A percentile compares a stretch with the other conserved stretches of the same genome.
phyloP scores from a whole-genome alignment of 2,888 invertebrate genomes.

The Macaria liturata region DNA sequence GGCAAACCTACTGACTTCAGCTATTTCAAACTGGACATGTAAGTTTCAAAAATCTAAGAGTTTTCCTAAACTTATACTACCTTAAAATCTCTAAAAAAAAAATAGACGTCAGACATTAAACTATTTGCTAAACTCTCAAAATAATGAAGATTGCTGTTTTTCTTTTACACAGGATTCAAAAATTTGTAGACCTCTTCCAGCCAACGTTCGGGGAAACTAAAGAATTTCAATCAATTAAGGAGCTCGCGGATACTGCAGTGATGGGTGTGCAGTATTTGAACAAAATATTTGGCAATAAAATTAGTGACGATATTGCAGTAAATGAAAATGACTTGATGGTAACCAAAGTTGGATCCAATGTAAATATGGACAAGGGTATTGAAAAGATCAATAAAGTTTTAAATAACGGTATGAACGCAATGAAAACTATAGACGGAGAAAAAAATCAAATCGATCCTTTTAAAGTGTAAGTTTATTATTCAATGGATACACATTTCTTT shows the following conservation, averaged over 20 bases:
- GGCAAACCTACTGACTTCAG: conserved; percentile 59
- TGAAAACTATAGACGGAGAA: conserved; percentile 41
- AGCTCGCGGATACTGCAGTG: conserved; percentile 52
- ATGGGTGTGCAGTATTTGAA: conserved; percentile 57
- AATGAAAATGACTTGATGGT: conserved; percentile 30
- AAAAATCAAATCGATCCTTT: conserved; percentile 53
- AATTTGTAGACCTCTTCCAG: conserved; percentile 63
- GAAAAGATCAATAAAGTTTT: conserved; percentile 46
- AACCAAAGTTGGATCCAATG: conserved; percentile 30
- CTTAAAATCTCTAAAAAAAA: too few relatives aligned
- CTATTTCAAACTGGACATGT: conserved; percentile 68
- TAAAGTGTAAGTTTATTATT: conserved; percentile 61
- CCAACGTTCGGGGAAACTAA: conserved; percentile 68
- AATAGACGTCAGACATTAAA: too few relatives aligned
- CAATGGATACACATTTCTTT: background rate
- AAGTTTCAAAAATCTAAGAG: conserved; percentile 37
- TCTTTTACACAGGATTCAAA: conserved; percentile 59
- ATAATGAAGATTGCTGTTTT: conserved; percentile 5
- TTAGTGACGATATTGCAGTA: conserved; percentile 28
- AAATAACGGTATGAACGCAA: conserved; percentile 46
- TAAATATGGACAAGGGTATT: conserved; percentile 26
- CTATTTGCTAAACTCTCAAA: too few relatives aligned
- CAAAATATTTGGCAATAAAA: conserved; percentile 48
- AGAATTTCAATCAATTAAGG: conserved; percentile 56
- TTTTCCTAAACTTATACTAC: too few relatives aligned